Evolutionary conservation across 1,140 invertebrate species (phyloP).

Genomic region (Drosophila equinoxialis): DNA sequence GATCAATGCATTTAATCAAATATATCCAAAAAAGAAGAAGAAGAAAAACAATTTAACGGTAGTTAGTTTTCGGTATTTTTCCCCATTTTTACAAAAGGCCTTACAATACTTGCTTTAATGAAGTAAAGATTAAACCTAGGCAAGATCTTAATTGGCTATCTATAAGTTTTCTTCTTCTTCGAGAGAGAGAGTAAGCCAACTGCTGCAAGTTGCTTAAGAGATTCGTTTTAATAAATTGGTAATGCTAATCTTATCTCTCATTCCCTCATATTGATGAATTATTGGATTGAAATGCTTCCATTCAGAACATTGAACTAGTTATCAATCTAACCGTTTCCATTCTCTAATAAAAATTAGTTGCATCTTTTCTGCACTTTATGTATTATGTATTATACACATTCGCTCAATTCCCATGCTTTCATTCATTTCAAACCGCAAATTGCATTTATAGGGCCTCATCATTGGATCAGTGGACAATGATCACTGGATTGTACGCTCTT

Average conservation of each 20-base stretch:
- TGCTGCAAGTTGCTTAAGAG: neutral
- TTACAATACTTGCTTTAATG: conserved; percentile 33
- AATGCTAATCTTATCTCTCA: neutral
- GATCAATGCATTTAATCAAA: conserved; percentile 78
- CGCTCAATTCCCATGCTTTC: conserved; percentile 33
- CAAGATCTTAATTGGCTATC: neutral
- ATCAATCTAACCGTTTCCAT: conserved; percentile 2
- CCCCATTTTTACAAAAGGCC: conserved; percentile 34
- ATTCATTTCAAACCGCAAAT: conserved; percentile 21
- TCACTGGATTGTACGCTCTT: conserved; percentile 9
- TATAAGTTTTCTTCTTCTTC: neutral
- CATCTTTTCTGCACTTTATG: neutral
- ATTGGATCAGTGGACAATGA: conserved; percentile 6
- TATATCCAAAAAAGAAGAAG: conserved; percentile 55
- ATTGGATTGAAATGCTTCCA: conserved; percentile 29
- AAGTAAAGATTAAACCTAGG: conserved; percentile 35
- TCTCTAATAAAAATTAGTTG: conserved; percentile 2
- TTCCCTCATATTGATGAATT: neutral
- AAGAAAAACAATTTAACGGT: conserved; percentile 68
- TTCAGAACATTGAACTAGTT: conserved; percentile 29
- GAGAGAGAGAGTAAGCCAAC: too few species aligned
- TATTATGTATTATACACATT: neutral
- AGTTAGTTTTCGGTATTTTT: conserved; percentile 25
- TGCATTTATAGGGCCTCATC: conserved; percentile 53
- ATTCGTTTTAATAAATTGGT: neutral